Conservation (phyloP, 1,140 invertebrate species). For the Lordiphosa collinella region DNA sequence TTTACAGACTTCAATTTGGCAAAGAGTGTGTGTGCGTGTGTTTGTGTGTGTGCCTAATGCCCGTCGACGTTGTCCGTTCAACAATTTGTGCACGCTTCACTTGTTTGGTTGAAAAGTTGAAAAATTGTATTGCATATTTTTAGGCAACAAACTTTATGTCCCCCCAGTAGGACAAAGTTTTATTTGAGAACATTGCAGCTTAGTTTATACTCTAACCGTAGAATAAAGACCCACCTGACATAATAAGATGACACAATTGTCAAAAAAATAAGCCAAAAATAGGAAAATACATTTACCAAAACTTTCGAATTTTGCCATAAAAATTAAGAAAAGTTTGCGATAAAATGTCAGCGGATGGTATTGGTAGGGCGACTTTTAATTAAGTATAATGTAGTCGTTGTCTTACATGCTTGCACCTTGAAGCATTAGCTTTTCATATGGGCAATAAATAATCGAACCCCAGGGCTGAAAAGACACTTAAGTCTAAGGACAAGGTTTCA, state of each 20-base stretch:
- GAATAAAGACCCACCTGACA: conserved; percentile 1
- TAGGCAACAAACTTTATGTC: conserved; percentile 29
- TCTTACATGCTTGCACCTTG: no score
- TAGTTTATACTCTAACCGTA: conserved; percentile 3
- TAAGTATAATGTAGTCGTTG: no score
- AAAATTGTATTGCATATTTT: conserved; percentile 54
- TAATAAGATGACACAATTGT: not conserved
- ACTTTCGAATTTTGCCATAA: no score
- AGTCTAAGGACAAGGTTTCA: no score
- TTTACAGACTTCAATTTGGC: conserved; percentile 31
- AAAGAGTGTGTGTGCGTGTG: conserved; percentile 5
- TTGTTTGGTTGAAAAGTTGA: conserved; percentile 43
- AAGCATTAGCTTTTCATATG: no score
- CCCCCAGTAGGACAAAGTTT: conserved; percentile 18
- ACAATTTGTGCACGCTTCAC: conserved; percentile 53
- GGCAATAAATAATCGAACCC: no score
- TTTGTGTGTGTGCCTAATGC: conserved; percentile 38
- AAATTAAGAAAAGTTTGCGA: no score
- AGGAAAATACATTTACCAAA: no score
- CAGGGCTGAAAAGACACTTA: no score
- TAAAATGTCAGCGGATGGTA: no score
- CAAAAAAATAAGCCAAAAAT: not conserved
- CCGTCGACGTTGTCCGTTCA: conserved; percentile 16
- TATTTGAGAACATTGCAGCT: conserved; percentile 4
- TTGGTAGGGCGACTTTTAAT: no score